Base-by-base conservation (phyloP, 2,888 invertebrate species). In the Lottia scabra region DNA sequence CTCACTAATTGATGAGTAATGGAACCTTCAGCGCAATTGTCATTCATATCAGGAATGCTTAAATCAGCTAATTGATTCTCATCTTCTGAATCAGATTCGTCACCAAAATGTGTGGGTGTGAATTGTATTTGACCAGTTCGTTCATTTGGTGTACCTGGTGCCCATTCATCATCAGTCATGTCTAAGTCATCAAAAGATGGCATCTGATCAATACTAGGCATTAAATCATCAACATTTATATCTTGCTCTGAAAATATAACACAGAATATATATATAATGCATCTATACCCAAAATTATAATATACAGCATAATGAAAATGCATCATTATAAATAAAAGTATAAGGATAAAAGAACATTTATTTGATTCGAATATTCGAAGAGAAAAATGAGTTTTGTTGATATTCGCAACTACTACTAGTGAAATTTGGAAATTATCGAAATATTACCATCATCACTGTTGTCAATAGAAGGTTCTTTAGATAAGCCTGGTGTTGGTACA, bases 141-240 rank as follows among this genome's bases (percentile, higher is more conserved):
- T n/a, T 65, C 44, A 43, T 62, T 65, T 15, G 72, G 64, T 44
- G 70, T 30, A 12, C 70, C 68, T 12, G 78, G 75, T 8, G 76
- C 77, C 8, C 81, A 69, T 69, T 85, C 85, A 74, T 86, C 86
- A 74, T 85, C 85, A 4, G 84, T 84, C 67, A 84, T 78, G 74
- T 85, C 84, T 16, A 86, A 75, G 26, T 84, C 83, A 70, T 83
- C 84, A 72, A 83, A 82, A 6, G 85, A 85, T 6, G 86, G 86
- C 84, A 86, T 83, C 70, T 80, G 76, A 19, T 81, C 82, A 16
- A 86, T 73, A 56, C 82, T 81, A 66, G 77, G 77, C 16, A 80
- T 80, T 75, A 86, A 84, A 27, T 85, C 83, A 30, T 75, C 78
- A 43, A 80, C 80, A 26, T 73, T 70, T 27, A 76, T 78, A 26